Evolutionary conservation across 2,888 invertebrate species (phyloP).

Genomic region (Cynaeus angustus): DNA sequence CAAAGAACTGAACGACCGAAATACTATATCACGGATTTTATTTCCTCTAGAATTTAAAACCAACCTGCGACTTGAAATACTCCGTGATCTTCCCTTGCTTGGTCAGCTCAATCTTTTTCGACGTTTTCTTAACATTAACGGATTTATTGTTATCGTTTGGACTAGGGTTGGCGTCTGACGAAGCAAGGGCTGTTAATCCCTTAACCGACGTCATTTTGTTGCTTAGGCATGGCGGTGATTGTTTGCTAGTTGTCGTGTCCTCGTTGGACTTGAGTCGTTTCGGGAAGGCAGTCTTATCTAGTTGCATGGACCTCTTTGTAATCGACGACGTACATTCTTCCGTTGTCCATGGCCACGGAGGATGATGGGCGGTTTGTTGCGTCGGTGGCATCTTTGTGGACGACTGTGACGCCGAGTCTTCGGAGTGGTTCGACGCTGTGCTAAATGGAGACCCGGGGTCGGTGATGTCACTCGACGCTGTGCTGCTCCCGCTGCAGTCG

Average conservation of each 20-base stretch:
- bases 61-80: constrained; percentile 87
- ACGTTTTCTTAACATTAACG: constrained; percentile 39
- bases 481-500: constrained; percentile 78
- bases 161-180: constrained; percentile 58
- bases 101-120: constrained; percentile 41
- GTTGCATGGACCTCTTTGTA: constrained; percentile 56
- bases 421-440: constrained; percentile 75
- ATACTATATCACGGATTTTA: not conserved
- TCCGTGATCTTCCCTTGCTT: constrained; percentile 87
- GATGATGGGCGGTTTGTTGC: constrained; percentile 61
- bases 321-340: constrained; percentile 55
- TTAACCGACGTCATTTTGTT: constrained; percentile 46
- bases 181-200: constrained; percentile 38
- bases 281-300: constrained; percentile 61
- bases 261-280: constrained; percentile 63
- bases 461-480: constrained; percentile 84
- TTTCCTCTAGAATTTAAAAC: not conserved
- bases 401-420: constrained; percentile 67
- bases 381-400: constrained; percentile 67
- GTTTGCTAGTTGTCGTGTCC: constrained; percentile 54
- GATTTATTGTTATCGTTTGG: constrained; percentile 49
- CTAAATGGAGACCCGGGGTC: constrained; percentile 91
- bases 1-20: too few species aligned
- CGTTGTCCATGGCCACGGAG: constrained; percentile 64
- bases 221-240: constrained; percentile 66